Percentiles rank a stretch among this genome's conserved stretches.
These are phyloP conservation scores for Labeo rohita DNA, from an alignment of 2,113 vertebrate genomes.

Conservation along the genomic window DNA sequence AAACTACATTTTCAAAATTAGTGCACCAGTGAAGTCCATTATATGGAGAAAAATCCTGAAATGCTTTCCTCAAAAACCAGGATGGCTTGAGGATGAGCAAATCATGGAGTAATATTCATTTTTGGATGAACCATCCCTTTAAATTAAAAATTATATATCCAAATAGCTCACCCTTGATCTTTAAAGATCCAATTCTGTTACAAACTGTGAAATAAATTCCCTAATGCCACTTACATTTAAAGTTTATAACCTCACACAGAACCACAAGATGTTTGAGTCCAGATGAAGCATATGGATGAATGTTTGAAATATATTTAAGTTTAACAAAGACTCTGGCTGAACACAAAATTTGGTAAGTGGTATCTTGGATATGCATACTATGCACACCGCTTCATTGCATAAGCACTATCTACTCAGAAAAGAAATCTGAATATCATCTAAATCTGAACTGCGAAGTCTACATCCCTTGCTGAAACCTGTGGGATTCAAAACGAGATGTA, in stretches of 20 bases:
- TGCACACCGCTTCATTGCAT: background rate
- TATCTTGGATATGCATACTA: background rate
- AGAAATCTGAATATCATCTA: background rate
- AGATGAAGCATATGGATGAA: background rate
- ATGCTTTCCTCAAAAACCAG: no score
- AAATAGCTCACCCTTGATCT: background rate
- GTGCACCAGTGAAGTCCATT: no score
- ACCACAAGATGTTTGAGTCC: background rate
- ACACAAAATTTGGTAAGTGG: background rate
- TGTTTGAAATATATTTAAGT: background rate
- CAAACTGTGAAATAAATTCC: no score
- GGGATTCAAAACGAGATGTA: background rate
- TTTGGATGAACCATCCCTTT: no score
- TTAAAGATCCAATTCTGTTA: no score
- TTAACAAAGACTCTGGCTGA: background rate
- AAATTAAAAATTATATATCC: background rate
- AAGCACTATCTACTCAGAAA: background rate
- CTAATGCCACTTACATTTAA: no score
- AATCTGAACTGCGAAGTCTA: conserved; percentile 13
- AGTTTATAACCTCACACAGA: no score
- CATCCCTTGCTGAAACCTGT: conserved; percentile 18
- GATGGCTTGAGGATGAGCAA: no score
- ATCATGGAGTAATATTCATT: no score
- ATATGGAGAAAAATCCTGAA: no score
- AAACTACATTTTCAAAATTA: no score